A percentile compares a stretch with the other conserved stretches of the same genome.
phyloP scores from a whole-genome alignment of 2,797 vertebrate species.

The Poecilia gillii region DNA sequence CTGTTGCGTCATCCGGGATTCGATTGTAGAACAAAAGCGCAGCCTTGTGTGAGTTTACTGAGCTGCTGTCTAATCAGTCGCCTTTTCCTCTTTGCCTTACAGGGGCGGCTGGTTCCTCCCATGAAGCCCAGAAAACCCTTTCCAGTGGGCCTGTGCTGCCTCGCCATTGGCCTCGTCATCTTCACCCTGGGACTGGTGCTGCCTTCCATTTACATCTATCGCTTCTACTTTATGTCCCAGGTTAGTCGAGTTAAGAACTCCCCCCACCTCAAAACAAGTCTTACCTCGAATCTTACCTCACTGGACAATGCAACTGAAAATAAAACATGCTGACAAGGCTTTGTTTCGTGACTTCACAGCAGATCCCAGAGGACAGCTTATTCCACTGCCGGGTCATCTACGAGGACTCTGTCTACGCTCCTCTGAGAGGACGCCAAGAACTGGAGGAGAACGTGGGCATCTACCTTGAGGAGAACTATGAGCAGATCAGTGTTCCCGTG shows the following conservation, averaged over 20 bases:
- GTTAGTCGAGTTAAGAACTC: constrained; percentile 65
- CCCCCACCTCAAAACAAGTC: neutral
- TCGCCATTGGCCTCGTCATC: constrained; percentile 86
- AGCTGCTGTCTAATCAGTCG: constrained; percentile 28
- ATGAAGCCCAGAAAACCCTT: constrained; percentile 80
- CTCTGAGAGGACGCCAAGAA: constrained; percentile 84
- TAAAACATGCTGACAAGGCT: constrained; percentile 40
- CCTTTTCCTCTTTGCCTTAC: constrained; percentile 32
- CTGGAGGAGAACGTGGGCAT: constrained; percentile 93
- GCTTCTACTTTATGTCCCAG: constrained; percentile 89
- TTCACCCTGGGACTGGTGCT: constrained; percentile 89
- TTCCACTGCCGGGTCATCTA: constrained; percentile 92
- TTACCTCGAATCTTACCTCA: neutral
- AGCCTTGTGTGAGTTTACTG: neutral
- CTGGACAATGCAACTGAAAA: neutral
- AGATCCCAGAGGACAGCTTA: constrained; percentile 89
- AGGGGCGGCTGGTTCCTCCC: constrained; percentile 82
- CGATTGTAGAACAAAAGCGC: neutral
- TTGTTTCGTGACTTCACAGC: constrained; percentile 35
- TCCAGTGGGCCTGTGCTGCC: constrained; percentile 85
- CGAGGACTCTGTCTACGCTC: constrained; percentile 88
- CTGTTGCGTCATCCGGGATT: neutral
- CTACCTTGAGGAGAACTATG: constrained; percentile 91
- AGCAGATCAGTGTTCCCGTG: constrained; percentile 91
- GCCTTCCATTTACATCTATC: constrained; percentile 89